Base-by-base conservation (phyloP, 2,888 invertebrate species). In the Diadegma fenestrale region DNA sequence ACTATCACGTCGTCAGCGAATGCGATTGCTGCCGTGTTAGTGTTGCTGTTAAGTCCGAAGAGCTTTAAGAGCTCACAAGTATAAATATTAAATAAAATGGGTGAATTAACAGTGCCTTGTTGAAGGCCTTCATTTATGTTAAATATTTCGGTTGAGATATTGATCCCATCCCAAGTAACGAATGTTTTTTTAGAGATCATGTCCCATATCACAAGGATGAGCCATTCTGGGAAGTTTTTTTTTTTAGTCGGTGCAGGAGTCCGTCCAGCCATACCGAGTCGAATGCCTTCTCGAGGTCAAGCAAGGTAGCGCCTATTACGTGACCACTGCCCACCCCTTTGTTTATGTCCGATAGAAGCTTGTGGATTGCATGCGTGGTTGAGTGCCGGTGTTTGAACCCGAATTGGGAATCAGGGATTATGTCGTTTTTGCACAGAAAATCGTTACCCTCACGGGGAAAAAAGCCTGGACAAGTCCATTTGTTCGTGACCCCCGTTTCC, bases 371-470 rank as follows among this genome's bases (percentile, higher is more conserved):
- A 19, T 82, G 85, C 17, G 58, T 41, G 12, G 78, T 73, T 0
- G 82, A 82, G 54, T 82, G 79, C 12, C 61, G 48, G 7, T 19
- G 14, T 58, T 43, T 68, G 41, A 79, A 85, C 2, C 85, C 85
- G 30, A 85, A 82, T 75, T 85, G 76, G 4, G 30, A 61, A 8
- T 80, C 33, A 8, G 85, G 82, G 3, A 82, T 69, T n/a, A 76
- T 48, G 10, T 75, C 75, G 4, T 82, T n/a, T 7, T 14, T 0
- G 43, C 17, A 17, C 54, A 63, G 33, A 43, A 19, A 0, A 48
- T 6, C 7, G 30, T 33, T 19, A 85, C 76, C n/a, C n/a, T n/a
- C n/a, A n/a, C n/a, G n/a, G n/a, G n/a, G n/a, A n/a, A n/a, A n/a
- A n/a, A n/a, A n/a, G n/a, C n/a, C n/a, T n/a, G n/a, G n/a, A n/a